A percentile compares a stretch with the other conserved stretches of the same genome.
Evolutionary conservation across 2,113 vertebrate genomes (phyloP).

Genomic region (Mesocricetus auratus): DNA sequence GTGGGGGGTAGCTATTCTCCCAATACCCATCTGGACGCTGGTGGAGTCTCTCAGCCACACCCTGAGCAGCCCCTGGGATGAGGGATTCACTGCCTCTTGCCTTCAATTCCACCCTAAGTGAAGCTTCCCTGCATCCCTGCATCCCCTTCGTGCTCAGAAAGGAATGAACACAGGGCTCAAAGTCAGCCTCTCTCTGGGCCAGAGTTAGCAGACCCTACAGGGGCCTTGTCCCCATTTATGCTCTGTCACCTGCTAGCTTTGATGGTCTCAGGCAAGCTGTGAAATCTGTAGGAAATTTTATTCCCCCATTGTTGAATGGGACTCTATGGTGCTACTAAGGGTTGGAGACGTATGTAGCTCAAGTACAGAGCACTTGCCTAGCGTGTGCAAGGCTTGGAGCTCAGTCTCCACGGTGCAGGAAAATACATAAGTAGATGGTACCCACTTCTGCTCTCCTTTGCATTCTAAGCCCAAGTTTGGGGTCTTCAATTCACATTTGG

Average conservation of each 20-base stretch:
- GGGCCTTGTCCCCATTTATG: not conserved
- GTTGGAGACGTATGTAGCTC: not conserved
- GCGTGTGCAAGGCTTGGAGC: not conserved
- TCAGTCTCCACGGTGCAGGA: not conserved
- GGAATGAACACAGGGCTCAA: not conserved
- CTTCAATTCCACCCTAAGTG: not conserved
- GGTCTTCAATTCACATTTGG: not conserved
- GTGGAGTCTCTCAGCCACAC: not conserved
- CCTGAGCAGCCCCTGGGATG: accelerated
- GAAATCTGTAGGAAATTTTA: not conserved
- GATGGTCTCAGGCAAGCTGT: not conserved
- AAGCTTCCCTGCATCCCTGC: not conserved
- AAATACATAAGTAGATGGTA: not conserved
- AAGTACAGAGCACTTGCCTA: not conserved
- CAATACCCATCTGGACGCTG: no score
- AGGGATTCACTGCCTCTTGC: not conserved
- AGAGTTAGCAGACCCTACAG: not conserved
- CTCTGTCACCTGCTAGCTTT: not conserved
- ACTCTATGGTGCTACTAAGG: no score
- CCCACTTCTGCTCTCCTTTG: not conserved
- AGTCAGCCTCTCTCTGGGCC: not conserved
- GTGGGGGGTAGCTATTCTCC: not conserved
- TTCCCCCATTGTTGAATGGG: not conserved
- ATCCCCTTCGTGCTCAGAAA: not conserved
- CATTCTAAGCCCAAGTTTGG: not conserved